Evolutionary conservation across 2,113 vertebrate genomes (phyloP), one percentile per base, ranked within the genome.

Genomic region (Cinclus mexicanus): DNA sequence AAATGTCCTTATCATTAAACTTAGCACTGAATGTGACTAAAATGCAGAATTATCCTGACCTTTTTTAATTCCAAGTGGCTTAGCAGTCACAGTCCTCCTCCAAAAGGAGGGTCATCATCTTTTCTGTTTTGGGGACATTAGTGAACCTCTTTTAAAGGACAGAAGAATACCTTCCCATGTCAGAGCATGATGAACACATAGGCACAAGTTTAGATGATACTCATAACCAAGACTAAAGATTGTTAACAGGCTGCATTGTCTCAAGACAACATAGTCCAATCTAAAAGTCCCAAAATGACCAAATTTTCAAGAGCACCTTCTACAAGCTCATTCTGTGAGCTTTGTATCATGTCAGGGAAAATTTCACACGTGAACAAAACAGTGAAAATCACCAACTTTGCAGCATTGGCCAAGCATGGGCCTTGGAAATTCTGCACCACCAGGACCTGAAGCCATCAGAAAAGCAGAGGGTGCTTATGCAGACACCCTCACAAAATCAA

Each of bases 21-120:
- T 70, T 82, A 41, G 53, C 61, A 84, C 50, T 14, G 64, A 83
- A 37, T 56, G 29, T n/a, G 74, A 90, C 63, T 57, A 61, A 91
- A 95, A 91, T 35, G 35, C 42, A 75, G 57, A 93, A 94, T 68
- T 60, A 83, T 71, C 68, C 49, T 68, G 78, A 91, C 82, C 70
- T 90, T 94, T 80, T 63, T 70, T 33, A 31, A 76, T 92, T 87
- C 10, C 41, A 47, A 76, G 56, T 47, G 55, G 29, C 49, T 85
- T 47, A 59, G 22, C 19, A 80, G 33, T n/a, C 67, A 60, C 17
- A 55, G 49, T 74, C 42, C 41, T 63, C 70, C 56, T 90, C 75
- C 44, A 29, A 18, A 84, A 76, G 67, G 19, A 81, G 9, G 12
- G 23, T 60, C 16, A 77, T n/a, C 63, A 60, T 21, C 49, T 93